Percentiles rank a stretch among this genome's conserved stretches.
phyloP scores from a whole-genome alignment of 2,113 vertebrate genomes.

The Heterotilapia buettikoferi region DNA sequence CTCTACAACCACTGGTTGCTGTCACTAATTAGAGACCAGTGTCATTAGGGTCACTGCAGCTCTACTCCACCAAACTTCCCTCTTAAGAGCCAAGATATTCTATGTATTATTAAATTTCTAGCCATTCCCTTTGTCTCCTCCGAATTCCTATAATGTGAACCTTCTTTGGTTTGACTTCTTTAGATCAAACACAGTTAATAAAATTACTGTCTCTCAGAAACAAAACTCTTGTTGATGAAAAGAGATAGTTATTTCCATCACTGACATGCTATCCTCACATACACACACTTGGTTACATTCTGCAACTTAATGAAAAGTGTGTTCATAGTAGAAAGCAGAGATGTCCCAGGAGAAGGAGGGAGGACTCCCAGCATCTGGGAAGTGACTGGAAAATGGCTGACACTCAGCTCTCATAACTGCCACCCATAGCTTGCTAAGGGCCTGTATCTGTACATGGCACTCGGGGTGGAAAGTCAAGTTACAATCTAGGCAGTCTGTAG shows the following conservation, averaged over 20 bases:
- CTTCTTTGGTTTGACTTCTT: neutral
- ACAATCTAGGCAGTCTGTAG: neutral
- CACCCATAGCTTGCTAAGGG: neutral
- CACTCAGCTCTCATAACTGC: neutral
- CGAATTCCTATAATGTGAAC: neutral
- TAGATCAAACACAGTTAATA: neutral
- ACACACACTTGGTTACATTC: neutral
- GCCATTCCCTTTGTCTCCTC: neutral
- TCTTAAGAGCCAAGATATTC: rapidly evolving
- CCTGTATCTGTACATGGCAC: neutral
- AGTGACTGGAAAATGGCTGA: neutral
- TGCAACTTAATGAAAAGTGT: neutral
- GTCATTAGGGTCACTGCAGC: neutral
- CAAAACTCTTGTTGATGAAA: neutral
- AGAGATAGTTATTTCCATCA: neutral
- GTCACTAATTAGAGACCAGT: neutral
- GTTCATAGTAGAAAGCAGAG: neutral
- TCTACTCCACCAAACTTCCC: neutral
- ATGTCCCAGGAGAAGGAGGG: neutral
- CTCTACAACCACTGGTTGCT: neutral
- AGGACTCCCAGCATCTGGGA: neutral
- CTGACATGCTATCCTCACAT: neutral
- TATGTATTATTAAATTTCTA: neutral
- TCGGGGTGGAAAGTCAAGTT: neutral
- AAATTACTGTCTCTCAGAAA: neutral